Percentiles rank a stretch among this genome's conserved stretches.
Conservation (phyloP, 2,797 vertebrate genomes). For the Spinibarbus caldwelli region DNA sequence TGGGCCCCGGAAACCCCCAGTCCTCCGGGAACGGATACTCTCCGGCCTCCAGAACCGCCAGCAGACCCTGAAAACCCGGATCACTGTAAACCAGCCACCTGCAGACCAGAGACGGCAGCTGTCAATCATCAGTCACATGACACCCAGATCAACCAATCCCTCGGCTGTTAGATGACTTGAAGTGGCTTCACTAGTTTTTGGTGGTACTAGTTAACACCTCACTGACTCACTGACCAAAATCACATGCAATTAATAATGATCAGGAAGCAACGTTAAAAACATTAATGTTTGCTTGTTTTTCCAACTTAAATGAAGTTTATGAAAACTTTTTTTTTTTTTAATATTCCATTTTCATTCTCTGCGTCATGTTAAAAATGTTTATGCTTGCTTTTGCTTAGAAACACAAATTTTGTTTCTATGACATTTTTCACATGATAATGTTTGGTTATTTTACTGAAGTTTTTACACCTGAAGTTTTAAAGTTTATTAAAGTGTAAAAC, state of each 20-base stretch:
- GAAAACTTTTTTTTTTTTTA: no score
- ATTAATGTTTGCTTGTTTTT: no score
- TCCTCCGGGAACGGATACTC: conserved; percentile 86
- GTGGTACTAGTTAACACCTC: neutral
- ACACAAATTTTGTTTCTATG: no score
- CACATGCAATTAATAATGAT: neutral
- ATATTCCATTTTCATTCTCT: no score
- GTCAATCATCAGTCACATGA: neutral
- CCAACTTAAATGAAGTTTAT: no score
- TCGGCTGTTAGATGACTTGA: no score
- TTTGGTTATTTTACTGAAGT: no score
- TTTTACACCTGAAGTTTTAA: no score
- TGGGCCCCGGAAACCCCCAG: conserved; percentile 87
- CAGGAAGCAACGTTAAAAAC: neutral
- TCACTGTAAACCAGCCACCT: conserved; percentile 96
- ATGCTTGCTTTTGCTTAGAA: no score
- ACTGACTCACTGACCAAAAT: neutral
- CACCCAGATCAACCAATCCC: neutral
- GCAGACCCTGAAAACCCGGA: conserved; percentile 86
- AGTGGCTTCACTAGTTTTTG: neutral
- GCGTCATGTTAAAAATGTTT: no score
- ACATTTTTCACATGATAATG: no score
- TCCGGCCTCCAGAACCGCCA: conserved; percentile 87
- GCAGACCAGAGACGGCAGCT: conserved; percentile 12
- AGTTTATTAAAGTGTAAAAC: no score